Base-by-base conservation (phyloP, 2,113 vertebrate genomes). In the Manacus vitellinus region DNA sequence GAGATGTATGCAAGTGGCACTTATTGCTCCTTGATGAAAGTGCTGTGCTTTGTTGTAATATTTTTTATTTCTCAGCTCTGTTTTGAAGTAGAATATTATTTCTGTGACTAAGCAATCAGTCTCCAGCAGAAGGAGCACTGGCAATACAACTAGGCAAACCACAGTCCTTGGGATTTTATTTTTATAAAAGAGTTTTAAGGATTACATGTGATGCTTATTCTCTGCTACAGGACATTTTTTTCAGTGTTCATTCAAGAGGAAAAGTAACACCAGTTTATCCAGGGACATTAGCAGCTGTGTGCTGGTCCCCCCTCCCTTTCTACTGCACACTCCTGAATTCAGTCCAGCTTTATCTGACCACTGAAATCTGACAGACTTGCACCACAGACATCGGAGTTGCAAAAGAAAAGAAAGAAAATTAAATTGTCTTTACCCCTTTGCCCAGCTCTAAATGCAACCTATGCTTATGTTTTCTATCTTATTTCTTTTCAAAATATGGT, bases 111-210 rank as follows among this genome's bases (percentile, higher is more conserved):
- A 85, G 28, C 67, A 85, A 39, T 47, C 61, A 68, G 39, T 51
- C 67, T 85, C 82, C 82, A 93, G 91, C 43, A 92, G 71, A 93
- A 94, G 67, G 49, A 93, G 82, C 83, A 86, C 59, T 92, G 30
- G 61, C 35, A 93, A 66, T 77, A 43, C 28, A 85, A 23, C 27
- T 35, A 43, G 5, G 27, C 44, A 89, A 83, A 59, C 4, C 6
- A 58, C 35, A 80, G 31, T 59, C 35, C 37, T 62, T 67, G 44
- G 51, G 39, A 73, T 80, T 92, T 61, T 70, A 49, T 65, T 94
- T 77, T 84, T 14, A 77, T 74, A n/a, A 33, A 92, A 90, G 17
- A 62, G 25, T 30, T 80, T 39, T 62, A 62, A 83, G 70, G 66
- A 91, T 84, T 67, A 63, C 11, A 28, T 55, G 27, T 63, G 16